Conservation (phyloP, 2,888 invertebrate species). For the Aporophyla lueneburgensis region DNA sequence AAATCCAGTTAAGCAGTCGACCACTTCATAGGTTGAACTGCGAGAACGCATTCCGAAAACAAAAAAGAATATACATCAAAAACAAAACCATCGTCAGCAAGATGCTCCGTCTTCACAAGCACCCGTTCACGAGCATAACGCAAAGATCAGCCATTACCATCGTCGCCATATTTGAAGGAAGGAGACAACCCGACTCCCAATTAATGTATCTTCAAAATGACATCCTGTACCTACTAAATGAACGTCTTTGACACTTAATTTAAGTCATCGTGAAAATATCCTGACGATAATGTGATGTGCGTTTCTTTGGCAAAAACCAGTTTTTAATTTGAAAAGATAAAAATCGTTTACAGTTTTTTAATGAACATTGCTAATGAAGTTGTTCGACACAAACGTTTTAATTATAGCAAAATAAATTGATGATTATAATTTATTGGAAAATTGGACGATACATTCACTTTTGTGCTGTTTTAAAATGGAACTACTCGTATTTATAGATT, state of each 20-base stretch:
- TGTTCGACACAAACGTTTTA: background rate
- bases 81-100: too few species aligned
- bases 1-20: too few species aligned
- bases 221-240: background rate
- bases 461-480: background rate
- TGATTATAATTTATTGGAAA: background rate
- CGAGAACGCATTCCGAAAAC: too few species aligned
- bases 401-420: background rate
- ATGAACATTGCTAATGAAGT: slow-evolving; percentile 6
- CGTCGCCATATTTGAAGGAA: too few species aligned
- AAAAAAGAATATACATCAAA: too few species aligned
- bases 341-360: background rate
- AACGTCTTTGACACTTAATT: background rate
- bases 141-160: too few species aligned
- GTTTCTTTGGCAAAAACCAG: background rate
- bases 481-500: too few species aligned
- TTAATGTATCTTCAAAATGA: too few species aligned
- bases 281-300: background rate
- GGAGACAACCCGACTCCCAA: too few species aligned
- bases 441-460: background rate
- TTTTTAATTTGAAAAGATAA: background rate
- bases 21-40: too few species aligned
- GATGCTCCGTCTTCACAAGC: too few species aligned
- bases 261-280: background rate
- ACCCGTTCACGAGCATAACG: too few species aligned